phyloP scores from a whole-genome alignment of 2,797 vertebrate species.

The Acrossocheilus wenchowensis region DNA sequence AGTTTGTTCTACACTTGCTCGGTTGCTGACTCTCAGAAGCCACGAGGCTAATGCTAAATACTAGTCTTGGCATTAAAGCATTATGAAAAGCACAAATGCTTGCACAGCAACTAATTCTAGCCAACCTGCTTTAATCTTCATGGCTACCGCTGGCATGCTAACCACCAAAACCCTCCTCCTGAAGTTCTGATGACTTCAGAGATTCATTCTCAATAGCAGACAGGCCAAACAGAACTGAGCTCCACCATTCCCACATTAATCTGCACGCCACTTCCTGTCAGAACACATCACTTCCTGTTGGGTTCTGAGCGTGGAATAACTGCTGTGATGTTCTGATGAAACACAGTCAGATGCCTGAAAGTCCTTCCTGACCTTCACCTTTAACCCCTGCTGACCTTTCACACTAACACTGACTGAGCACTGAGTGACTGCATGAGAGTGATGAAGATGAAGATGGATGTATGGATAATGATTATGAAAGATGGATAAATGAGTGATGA shows the following conservation, averaged over 20 bases:
- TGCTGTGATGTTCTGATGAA: not conserved
- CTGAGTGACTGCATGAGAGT: conserved; percentile 46
- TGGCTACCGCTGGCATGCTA: conserved; percentile 28
- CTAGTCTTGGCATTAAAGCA: conserved; percentile 10
- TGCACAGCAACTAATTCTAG: conserved; percentile 34
- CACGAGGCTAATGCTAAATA: conserved; percentile 41
- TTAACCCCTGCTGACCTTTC: conserved; percentile 31
- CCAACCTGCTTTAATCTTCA: conserved; percentile 17
- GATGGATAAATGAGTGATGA: not conserved
- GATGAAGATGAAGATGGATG: not conserved
- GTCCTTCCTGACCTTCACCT: conserved; percentile 40
- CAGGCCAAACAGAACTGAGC: not conserved
- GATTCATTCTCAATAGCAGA: not conserved
- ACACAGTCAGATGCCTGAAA: not conserved
- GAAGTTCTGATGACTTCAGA: conserved; percentile 1
- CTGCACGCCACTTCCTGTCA: conserved; percentile 30
- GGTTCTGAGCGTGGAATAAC: not conserved
- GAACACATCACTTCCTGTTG: conserved; percentile 10
- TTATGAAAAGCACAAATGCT: conserved; percentile 11
- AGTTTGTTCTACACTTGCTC: conserved; percentile 53
- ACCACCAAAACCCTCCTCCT: conserved; percentile 7
- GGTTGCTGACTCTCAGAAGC: conserved; percentile 7
- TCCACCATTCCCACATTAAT: not conserved
- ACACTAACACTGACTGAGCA: conserved; percentile 27
- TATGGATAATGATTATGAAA: not conserved